phyloP scores from a whole-genome alignment of 1,140 invertebrate species.

The Penaeus japonicus region DNA sequence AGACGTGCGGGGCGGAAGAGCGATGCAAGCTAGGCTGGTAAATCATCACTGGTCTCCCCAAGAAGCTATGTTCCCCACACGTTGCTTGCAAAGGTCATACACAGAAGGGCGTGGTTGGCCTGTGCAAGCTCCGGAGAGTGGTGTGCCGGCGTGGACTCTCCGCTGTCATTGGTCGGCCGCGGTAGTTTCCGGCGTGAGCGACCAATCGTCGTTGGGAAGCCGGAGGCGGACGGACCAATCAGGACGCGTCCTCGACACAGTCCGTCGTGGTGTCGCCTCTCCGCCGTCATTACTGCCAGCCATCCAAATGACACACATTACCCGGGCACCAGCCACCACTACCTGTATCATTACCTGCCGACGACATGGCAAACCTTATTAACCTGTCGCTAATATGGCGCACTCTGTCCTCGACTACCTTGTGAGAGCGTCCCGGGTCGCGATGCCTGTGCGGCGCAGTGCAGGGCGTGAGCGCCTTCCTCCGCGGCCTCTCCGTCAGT shows the following conservation, averaged over 20 bases:
- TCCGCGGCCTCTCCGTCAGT: background rate
- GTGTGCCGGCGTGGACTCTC: background rate
- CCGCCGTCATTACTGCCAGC: slow-evolving; percentile 3
- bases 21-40: background rate
- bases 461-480: too few relatives aligned
- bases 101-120: slow-evolving; percentile 19
- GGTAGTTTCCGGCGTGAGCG: slow-evolving; percentile 18
- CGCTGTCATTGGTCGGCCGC: slow-evolving; percentile 24
- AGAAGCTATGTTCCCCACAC: background rate
- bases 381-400: slow-evolving; percentile 20
- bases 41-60: too few relatives aligned
- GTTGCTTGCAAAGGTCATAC: slow-evolving; percentile 4
- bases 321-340: slow-evolving; percentile 15
- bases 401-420: background rate
- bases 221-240: slow-evolving; percentile 15
- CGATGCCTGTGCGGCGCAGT: too few relatives aligned
- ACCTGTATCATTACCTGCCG: slow-evolving; percentile 27
- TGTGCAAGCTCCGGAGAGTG: background rate
- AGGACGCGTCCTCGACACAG: background rate
- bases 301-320: slow-evolving; percentile 36
- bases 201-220: slow-evolving; percentile 38
- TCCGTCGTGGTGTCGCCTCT: background rate
- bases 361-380: slow-evolving; percentile 47
- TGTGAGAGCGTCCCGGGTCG: too few relatives aligned
- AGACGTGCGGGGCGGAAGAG: background rate